Base-by-base conservation (phyloP, 1,140 invertebrate genomes). In the Hyles euphorbiae region DNA sequence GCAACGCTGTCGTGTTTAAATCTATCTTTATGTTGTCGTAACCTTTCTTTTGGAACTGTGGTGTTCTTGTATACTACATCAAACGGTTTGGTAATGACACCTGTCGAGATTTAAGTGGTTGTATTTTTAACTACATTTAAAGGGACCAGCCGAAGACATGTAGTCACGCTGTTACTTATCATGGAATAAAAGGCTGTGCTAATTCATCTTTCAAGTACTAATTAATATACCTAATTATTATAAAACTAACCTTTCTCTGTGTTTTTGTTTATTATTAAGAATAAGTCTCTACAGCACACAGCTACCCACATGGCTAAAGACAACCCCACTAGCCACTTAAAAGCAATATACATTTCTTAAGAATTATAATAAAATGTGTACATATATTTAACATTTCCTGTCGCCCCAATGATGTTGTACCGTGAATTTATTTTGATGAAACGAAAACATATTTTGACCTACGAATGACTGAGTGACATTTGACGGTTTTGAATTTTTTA, bases 341-440 rank as follows among this genome's bases (percentile, higher is more conserved):
- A 71, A 53, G 85, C 85, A 67, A 87, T 80, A 65, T 84, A 87
- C 84, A 87, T 86, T 70, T 51, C 45, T 47, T 51, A 34, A 8
- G 32, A 50, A 34, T 34, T 43, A 55, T 56, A 53, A 22, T 52
- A 34, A 44, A 46, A 2, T 55, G 8, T 51, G 22, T 22, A 22
- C 22, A 44, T 57, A 49, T 34, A 60, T 43, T 34, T 40, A 56
- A 60, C 52, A 48, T 45, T 7, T 32, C 22, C 10, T 34, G 48
- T 34, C 11, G 1, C 49, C 43, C 12, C 34, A 52, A 10, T 56
- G 22, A 60, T 43, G 34, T 32, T 45, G 46, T 51, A 65, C 64
- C 43, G 49, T 58, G 33, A 69, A 63, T 59, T 62, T 66, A 64
- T 55, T 34, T 51, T 54, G 61, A 56, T 63, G 44, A 69, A 65